Evolutionary conservation across 2,888 invertebrate genomes (phyloP).

Genomic region (Diarsia brunnea): DNA sequence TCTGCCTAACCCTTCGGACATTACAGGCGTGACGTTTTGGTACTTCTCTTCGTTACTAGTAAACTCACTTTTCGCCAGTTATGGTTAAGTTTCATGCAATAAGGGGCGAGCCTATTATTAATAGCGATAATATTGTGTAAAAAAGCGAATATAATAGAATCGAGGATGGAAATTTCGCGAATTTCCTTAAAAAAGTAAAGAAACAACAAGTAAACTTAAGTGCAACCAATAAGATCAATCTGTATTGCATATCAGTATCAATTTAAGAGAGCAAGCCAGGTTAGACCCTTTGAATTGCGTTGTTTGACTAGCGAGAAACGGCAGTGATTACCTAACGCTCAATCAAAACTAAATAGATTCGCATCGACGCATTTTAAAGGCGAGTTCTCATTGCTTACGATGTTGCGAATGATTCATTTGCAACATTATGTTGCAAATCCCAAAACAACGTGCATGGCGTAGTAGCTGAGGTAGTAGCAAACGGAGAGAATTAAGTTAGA

Average conservation of each 20-base stretch:
- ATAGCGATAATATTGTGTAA: too few relatives aligned
- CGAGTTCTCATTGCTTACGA: not conserved
- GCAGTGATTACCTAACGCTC: conserved; percentile 39
- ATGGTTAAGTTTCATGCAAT: too few relatives aligned
- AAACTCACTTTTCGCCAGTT: too few relatives aligned
- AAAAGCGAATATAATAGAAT: too few relatives aligned
- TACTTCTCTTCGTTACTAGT: too few relatives aligned
- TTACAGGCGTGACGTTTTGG: too few relatives aligned
- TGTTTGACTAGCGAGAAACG: not conserved
- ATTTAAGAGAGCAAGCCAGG: not conserved
- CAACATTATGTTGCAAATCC: not conserved
- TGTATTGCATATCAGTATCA: not conserved
- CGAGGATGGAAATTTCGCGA: not conserved
- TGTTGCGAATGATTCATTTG: not conserved
- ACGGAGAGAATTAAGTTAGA: too few relatives aligned
- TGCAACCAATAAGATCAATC: not conserved
- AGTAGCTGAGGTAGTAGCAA: too few relatives aligned
- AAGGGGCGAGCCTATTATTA: too few relatives aligned
- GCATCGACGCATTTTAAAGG: conserved; percentile 40
- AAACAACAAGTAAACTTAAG: not conserved
- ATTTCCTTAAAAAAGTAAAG: not conserved
- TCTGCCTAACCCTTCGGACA: too few relatives aligned
- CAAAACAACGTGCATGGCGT: too few relatives aligned
- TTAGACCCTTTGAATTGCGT: not conserved
- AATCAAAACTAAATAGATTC: conserved; percentile 48